Evolutionary conservation across 2,888 invertebrate genomes (phyloP), one percentile per base, ranked within the genome.

Genomic region (Tetragonisca angustula): DNA sequence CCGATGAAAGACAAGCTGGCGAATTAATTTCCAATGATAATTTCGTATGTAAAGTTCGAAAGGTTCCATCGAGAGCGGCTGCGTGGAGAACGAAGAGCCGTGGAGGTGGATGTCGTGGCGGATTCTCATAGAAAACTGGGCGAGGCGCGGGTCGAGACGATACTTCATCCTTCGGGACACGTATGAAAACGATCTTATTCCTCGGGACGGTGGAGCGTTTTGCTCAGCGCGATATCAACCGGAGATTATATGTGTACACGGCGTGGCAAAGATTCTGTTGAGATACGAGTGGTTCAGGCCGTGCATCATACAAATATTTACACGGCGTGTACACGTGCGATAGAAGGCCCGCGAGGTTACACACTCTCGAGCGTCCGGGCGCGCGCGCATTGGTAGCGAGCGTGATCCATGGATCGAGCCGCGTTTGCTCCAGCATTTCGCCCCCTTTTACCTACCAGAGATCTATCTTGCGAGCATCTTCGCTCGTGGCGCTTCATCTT

Each of bases 301-400:
- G 86, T 90, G 87, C 82, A 90, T 90, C 91, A 87, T 89, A 85
- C 86, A 88, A 90, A 91, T 90, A 91, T 91, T 91, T 91, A 86
- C 87, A 86, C 84, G 82, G 61, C 83, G 80, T 79, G 79, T 88
- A 84, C 82, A 86, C 82, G 86, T 88, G 86, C 83, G 80, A 81
- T 87, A 76, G 70, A 83, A 72, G 77, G 62, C 50, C 68, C 81
- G 87, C 61, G 62, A 74, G 75, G 78, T 80, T 86, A 79, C 84
- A 43, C 43, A 43, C 43, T 43, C 43, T 43, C 43, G 43, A 43
- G 43, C 9, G 36, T 0, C 5, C 36, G 9, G 9, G 27, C 64
- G 71, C 87, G 80, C 72, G 27, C 64, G 71, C 87, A 84, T 88
- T 79, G 88, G 87, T 88, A 77, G 88, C 86, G 76, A 72, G 69